Conservation (phyloP, 1,140 invertebrate species). For the Penaeus indicus region DNA sequence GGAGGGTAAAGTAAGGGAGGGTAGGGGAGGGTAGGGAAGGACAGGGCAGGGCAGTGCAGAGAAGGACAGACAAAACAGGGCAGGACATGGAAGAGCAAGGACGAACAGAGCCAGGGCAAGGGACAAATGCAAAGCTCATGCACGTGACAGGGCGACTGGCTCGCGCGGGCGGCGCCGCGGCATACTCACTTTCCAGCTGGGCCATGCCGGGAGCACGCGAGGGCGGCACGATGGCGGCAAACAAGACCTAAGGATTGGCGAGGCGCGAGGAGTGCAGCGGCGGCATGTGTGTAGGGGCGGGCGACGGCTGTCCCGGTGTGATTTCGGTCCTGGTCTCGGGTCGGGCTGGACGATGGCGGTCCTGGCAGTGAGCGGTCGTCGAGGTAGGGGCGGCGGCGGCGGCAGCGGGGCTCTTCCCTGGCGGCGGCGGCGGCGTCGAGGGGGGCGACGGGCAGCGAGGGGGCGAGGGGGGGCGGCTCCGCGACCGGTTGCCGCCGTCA, state of each 20-base stretch:
- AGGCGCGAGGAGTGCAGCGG: not conserved
- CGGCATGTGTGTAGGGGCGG: not conserved
- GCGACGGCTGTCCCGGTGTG: not conserved
- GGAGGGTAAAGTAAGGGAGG: too few species aligned
- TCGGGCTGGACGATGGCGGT: slow-evolving; percentile 8
- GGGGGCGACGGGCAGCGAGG: slow-evolving; percentile 10
- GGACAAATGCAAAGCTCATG: too few species aligned
- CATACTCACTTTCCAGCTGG: slow-evolving; percentile 56
- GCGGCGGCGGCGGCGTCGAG: not conserved
- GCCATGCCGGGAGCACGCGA: slow-evolving; percentile 45
- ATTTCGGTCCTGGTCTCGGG: too few species aligned
- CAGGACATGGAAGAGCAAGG: too few species aligned
- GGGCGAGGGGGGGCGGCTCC: not conserved
- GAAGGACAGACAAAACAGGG: too few species aligned
- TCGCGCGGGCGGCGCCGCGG: too few species aligned
- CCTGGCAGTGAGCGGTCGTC: not conserved
- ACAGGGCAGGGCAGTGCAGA: too few species aligned
- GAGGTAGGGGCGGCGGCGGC: not conserved
- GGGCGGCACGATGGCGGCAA: slow-evolving; percentile 51
- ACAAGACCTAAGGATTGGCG: slow-evolving; percentile 5
- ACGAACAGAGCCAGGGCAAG: too few species aligned
- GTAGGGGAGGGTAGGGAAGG: too few species aligned
- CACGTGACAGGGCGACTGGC: too few species aligned
- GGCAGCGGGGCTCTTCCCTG: slow-evolving; percentile 6
- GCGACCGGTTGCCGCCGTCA: not conserved